Base-by-base conservation (phyloP, 2,797 vertebrate species). In the Ciconia nigra region DNA sequence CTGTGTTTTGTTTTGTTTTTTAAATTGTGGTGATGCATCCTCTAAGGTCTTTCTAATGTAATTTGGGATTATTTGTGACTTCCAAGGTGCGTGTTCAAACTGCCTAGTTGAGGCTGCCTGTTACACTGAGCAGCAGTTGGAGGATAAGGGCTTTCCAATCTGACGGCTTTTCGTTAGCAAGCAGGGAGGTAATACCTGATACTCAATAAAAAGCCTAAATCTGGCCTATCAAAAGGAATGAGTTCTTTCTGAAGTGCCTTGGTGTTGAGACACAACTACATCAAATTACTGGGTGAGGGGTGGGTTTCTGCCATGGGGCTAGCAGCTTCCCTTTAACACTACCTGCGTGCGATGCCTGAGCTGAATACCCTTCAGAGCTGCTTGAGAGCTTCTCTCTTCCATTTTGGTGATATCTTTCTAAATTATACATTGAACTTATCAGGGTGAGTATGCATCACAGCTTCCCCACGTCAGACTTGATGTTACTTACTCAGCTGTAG, bases 401-500 rank as follows among this genome's bases (percentile, higher is more conserved):
- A 70, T 98, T 96, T 92, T 95, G 97, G 97, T 97, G 97, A 97
- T 97, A 96, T 94, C 96, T 97, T 98, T 97, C 98, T 98, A 98
- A 98, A 98, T 98, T 98, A 98, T 96, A 97, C 96, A 97, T 98
- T 98, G 97, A 98, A 97, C 97, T 96, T 96, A 96, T 83, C 97
- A 94, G 97, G 87, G 94, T 96, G 97, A 98, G 97, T 96, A 98
- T 97, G 96, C 98, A 98, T 97, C 96, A 44, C 96, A 95, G 98
- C 97, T 90, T 97, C 96, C 90, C 59, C 5, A 2, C 67, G 96
- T 97, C 98, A 96, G 95, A 79, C 94, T 93, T 91, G 86, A 97
- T 91, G 96, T 89, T 88, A 92, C 97, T 95, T 89, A 61, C 94
- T 90, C 83, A 31, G 71, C 95, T 89, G 80, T 81, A 31, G 78